Evolutionary conservation across 1,140 invertebrate genomes (phyloP), one percentile per base, ranked within the genome.

Genomic region (Sarcophaga bullata): DNA sequence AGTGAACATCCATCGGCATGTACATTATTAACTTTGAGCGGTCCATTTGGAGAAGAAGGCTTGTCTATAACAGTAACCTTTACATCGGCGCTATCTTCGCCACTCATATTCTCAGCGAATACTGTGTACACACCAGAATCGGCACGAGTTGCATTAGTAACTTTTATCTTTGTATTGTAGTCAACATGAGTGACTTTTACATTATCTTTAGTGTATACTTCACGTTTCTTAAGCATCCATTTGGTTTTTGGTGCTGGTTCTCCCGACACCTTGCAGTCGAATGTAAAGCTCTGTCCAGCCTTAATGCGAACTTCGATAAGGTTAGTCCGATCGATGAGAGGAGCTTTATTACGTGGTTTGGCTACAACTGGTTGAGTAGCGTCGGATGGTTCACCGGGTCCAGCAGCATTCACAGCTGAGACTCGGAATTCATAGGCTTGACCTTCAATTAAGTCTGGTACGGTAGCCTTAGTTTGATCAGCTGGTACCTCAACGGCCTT

Each of bases 41-140:
- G 97, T 85, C 97, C 97, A 90, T 95, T 95, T n/a, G 98, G 98
- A 83, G 96, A 93, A 81, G 94, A 94, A 0, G 98, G 97, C 85
- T 95, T 96, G 86, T 97, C 97, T 68, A 99, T 91, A 0, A 99
- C 96, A 49, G 94, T 96, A 8, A 99, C 98, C 85, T 95, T 96
- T 0, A 99, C 96, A 82, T 96, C 95, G 13, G 97, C 98, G 19
- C 94, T 95, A 86, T 99, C 98, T 88, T 95, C 95, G 15, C 98
- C 98, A 86, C 97, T 98, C 47, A 93, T 91, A 88, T 99, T 99
- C 89, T 98, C 97, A 58, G 98, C 97, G 37, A 94, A 95, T 80
- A 99, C 93, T 8, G 95, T 96, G 87, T 99, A 99, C 76, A 94
- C 93, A 25, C 98, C 98, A 62, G 97, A 95, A 88, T 99, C 98